Percentiles rank a stretch among this genome's conserved stretches.
phyloP scores from a whole-genome alignment of 2,888 invertebrate species.

The Horisme vitalbata region DNA sequence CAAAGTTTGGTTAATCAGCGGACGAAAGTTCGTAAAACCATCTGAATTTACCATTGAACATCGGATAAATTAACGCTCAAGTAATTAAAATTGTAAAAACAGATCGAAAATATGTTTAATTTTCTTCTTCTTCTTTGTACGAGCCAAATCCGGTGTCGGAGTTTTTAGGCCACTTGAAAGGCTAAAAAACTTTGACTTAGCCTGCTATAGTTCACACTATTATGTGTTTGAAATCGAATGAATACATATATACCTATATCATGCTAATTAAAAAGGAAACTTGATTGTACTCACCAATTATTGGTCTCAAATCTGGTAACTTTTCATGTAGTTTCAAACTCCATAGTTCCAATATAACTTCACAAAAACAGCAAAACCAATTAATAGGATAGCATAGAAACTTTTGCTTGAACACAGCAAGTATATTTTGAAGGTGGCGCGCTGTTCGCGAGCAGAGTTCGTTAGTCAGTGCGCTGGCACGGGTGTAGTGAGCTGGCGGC shows the following conservation, averaged over 20 bases:
- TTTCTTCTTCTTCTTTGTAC: too few species aligned
- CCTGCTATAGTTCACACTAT: too few species aligned
- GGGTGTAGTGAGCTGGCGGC: slow-evolving; percentile 44
- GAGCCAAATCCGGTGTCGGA: too few species aligned
- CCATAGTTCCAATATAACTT: slow-evolving; percentile 52
- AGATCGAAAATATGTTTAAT: too few species aligned
- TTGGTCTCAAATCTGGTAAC: slow-evolving; percentile 43
- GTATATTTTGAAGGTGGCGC: slow-evolving; percentile 44
- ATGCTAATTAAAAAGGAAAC: not conserved
- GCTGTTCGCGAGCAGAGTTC: slow-evolving; percentile 47
- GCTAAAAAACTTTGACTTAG: too few species aligned
- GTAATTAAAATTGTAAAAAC: slow-evolving; percentile 32
- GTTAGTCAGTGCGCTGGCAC: slow-evolving; percentile 43
- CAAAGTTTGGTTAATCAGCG: slow-evolving; percentile 47
- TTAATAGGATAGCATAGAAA: slow-evolving; percentile 43
- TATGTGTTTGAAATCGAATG: too few species aligned
- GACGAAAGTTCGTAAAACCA: slow-evolving; percentile 44
- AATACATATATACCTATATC: not conserved
- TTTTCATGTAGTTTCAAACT: slow-evolving; percentile 56
- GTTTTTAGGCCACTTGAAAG: too few species aligned
- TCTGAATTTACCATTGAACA: slow-evolving; percentile 29
- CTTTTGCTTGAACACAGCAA: slow-evolving; percentile 54
- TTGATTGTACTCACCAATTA: slow-evolving; percentile 49
- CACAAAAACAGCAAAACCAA: slow-evolving; percentile 53
- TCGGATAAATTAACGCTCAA: slow-evolving; percentile 42